These are phyloP conservation scores for Drosophila rhopaloa DNA, from an alignment of 1,140 invertebrate species.

Conservation along the genomic window DNA sequence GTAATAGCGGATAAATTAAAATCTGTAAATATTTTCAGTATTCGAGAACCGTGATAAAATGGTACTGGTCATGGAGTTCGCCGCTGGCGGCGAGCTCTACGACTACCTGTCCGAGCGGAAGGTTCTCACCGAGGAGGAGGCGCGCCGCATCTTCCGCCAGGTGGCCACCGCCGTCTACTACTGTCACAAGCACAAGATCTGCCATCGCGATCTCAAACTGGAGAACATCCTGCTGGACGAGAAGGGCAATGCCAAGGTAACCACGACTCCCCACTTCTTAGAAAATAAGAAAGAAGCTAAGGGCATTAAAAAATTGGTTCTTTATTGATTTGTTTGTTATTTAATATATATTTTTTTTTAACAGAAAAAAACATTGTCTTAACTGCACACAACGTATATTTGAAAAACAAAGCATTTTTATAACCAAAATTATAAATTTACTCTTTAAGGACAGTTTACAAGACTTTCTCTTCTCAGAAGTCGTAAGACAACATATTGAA, in stretches of 20 bases:
- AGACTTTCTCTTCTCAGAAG: no score
- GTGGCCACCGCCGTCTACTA: constrained; percentile 99
- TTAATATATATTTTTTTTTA: no score
- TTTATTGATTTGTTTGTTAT: no score
- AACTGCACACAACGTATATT: no score
- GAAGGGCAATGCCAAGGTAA: constrained; percentile 96
- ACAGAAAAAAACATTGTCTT: no score
- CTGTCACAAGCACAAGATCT: constrained; percentile 99
- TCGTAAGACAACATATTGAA: no score
- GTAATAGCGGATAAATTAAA: no score
- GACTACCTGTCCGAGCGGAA: constrained; percentile 98
- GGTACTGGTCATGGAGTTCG: constrained; percentile 99
- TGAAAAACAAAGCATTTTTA: no score
- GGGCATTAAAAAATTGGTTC: no score
- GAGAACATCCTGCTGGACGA: constrained; percentile 99
- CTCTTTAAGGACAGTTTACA: no score
- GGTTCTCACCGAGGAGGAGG: constrained; percentile 95
- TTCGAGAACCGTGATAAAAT: constrained; percentile 99
- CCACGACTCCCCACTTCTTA: not conserved
- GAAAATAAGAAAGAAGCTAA: no score
- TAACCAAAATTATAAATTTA: no score
- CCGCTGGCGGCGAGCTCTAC: constrained; percentile 98
- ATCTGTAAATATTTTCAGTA: constrained; percentile 88
- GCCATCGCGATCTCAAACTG: constrained; percentile 98
- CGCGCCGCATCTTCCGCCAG: constrained; percentile 97